Base-by-base conservation (phyloP, 1,140 invertebrate species). In the Drosophila bocqueti region DNA sequence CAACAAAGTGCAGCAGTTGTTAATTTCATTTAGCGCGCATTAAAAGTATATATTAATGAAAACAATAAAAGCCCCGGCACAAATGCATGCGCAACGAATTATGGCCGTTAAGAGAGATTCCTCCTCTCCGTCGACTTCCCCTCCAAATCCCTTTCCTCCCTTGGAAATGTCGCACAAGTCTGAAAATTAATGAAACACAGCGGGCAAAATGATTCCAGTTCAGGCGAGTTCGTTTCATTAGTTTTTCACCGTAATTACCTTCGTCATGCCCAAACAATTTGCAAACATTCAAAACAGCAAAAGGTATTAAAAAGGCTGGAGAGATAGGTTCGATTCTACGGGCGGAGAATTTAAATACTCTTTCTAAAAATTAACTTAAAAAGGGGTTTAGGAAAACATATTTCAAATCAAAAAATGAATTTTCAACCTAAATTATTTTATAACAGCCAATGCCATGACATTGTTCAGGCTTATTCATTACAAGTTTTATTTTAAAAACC, bases 21-120 rank as follows among this genome's bases (percentile, higher is more conserved):
- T 87, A 78, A 87, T 83, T 87, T 63, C 72, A 66, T 65, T 87
- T 82, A 66, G 67, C 67, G 52, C 57, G 45, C 66, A 63, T 71
- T 64, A 71, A 77, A 69, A 55, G 69, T 46, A 68, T 58, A 52
- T 57, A 31, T 47, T 79, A 79, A 60, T 63, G 66, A 67, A 45
- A 58, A 64, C 55, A 72, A 59, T 58, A 81, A 67, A 69, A 52
- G 26, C 42, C 36, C 21, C 46, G 46, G 9, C 16, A n/a, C 24
- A 67, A 81, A 62, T 85, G 77, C 82, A 60, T 81, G 73, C 59
- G 50, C 55, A 61, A 59, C 42, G 43, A 72, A 83, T 89, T 81
- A 87, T 67, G 67, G 26, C 34, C 60, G 43, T 63, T 59, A 46
- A 78, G 54, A 29, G 46, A 38, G 61, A 52, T 59, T 43, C 54